Evolutionary conservation across 2,797 vertebrate species (phyloP).

Genomic region (Stomatorhinus walkeri): DNA sequence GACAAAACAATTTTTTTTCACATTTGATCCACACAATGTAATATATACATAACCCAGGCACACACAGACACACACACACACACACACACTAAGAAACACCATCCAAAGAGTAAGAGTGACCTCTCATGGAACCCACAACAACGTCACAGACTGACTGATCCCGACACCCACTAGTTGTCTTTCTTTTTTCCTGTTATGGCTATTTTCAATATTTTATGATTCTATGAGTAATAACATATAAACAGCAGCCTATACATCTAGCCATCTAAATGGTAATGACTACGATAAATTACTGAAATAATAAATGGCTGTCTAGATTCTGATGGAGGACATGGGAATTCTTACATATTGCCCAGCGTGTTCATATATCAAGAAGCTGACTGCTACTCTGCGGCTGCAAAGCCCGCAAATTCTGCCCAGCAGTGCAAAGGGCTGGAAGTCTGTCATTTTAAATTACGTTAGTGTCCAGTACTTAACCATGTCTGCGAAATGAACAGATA

Average conservation of each 20-base stretch:
- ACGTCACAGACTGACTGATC: neutral
- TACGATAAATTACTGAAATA: neutral
- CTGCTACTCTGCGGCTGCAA: neutral
- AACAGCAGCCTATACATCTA: conserved; percentile 5
- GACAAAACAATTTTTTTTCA: neutral
- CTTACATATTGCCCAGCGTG: neutral
- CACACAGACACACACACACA: conserved; percentile 22
- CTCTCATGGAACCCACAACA: neutral
- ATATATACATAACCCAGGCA: neutral
- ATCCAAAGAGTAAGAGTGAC: neutral
- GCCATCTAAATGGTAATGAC: conserved; percentile 6
- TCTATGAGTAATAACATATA: conserved; percentile 11
- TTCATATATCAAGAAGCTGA: conserved; percentile 1
- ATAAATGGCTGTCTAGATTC: neutral
- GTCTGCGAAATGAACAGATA: neutral
- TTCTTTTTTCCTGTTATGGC: neutral
- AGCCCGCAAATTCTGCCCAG: neutral
- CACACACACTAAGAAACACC: neutral
- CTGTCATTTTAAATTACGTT: neutral
- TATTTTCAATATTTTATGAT: conserved; percentile 7
- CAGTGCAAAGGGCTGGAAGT: neutral
- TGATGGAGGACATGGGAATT: neutral
- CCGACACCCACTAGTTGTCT: neutral
- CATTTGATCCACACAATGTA: neutral
- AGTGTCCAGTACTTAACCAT: neutral